phyloP scores from a whole-genome alignment of 2,888 invertebrate species.

The Xylota segnis region DNA sequence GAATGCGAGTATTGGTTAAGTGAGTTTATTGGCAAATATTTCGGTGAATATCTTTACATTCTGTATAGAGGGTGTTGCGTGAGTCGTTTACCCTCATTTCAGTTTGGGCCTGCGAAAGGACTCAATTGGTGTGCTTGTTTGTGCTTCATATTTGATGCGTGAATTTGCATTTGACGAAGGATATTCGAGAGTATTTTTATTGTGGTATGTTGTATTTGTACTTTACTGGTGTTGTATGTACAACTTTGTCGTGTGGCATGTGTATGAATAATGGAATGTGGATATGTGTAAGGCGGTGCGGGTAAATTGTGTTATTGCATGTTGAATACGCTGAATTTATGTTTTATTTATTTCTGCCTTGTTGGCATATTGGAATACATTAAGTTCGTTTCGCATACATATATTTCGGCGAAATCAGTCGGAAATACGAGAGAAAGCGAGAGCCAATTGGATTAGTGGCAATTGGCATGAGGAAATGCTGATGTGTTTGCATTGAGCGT shows the following conservation, averaged over 20 bases:
- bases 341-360: constrained; percentile 53
- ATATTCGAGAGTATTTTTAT: constrained; percentile 6
- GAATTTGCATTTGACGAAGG: constrained; percentile 60
- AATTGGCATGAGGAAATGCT: constrained; percentile 1
- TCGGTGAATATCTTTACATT: constrained; percentile 5
- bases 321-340: constrained; percentile 41
- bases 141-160: constrained; percentile 53
- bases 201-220: not conserved
- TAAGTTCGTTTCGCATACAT: constrained; percentile 36
- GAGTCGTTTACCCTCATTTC: not conserved
- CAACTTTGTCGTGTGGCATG: constrained; percentile 26
- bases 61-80: not conserved
- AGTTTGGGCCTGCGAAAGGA: constrained; percentile 26
- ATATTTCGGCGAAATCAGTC: not conserved
- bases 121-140: constrained; percentile 54
- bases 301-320: constrained; percentile 61
- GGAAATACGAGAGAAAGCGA: not conserved
- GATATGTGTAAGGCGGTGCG: constrained; percentile 28
- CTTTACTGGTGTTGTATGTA: not conserved
- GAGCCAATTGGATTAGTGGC: constrained; percentile 35
- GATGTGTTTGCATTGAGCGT: not conserved
- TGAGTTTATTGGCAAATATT: constrained; percentile 64
- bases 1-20: constrained; percentile 53
- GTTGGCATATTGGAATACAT: constrained; percentile 47
- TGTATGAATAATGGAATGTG: constrained; percentile 47